Evolutionary conservation across 2,888 invertebrate genomes (phyloP).

Genomic region (Zaprionus obscuricornis): DNA sequence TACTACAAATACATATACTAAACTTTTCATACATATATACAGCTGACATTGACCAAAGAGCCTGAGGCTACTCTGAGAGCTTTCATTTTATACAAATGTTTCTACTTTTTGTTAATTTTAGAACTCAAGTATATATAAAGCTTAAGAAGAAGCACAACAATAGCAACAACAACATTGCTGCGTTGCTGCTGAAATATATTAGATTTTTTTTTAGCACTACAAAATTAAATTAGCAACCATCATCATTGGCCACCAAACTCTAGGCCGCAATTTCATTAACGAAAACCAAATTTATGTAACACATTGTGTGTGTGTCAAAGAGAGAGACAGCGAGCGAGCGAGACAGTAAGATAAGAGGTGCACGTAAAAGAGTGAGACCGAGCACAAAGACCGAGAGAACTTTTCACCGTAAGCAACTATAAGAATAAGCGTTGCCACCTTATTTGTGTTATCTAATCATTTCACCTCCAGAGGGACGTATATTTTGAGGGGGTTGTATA

Average conservation of each 20-base stretch:
- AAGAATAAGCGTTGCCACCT: constrained; percentile 31
- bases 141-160: too few relatives aligned
- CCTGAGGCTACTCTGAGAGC: constrained; percentile 7
- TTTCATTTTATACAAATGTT: constrained; percentile 20
- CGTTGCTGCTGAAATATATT: too few relatives aligned
- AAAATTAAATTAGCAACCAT: constrained; percentile 55
- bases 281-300: constrained; percentile 61
- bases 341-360: not conserved
- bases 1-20: too few relatives aligned
- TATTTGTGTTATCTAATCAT: too few relatives aligned
- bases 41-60: constrained; percentile 42
- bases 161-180: too few relatives aligned
- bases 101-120: constrained; percentile 66
- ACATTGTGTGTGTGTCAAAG: constrained; percentile 16
- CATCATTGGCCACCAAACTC: constrained; percentile 6
- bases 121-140: constrained; percentile 51
- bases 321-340: constrained; percentile 13
- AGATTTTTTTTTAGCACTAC: constrained; percentile 7
- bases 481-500: constrained; percentile 4
- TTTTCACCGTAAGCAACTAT: constrained; percentile 7
- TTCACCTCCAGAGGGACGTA: constrained; percentile 59
- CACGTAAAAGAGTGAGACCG: constrained; percentile 9
- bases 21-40: constrained; percentile 6
- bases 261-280: constrained; percentile 46
- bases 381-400: not conserved